Evolutionary conservation across 2,113 vertebrate genomes (phyloP), one percentile per base, ranked within the genome.

Genomic region (Microtus montanus): DNA sequence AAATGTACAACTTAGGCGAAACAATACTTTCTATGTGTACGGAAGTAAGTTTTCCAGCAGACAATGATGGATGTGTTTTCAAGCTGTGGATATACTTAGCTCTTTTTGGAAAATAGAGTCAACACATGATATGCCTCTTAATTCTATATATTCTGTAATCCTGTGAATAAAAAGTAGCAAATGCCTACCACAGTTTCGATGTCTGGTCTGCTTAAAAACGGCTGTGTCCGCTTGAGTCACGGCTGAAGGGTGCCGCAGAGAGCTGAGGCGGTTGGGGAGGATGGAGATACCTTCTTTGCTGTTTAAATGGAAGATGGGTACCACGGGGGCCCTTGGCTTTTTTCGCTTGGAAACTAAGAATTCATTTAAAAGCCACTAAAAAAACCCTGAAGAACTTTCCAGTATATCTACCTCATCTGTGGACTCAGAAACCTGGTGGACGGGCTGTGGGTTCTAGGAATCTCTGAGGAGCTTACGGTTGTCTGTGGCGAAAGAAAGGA

Each of bases 131-230:
- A 4, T 97, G 97, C 93, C 92, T 92, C 93, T 97, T 84, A 95
- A 68, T n/a, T 94, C 85, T 83, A 90, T 98, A 97, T 93, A 97
- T 92, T 95, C 95, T 95, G 92, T 93, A 97, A 96, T 5, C 20
- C 38, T 93, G 83, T 87, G 41, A 99, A 98, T 98, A 98, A 98
- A 98, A 96, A 54, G 85, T 84, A 98, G 91, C 82, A 96, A 88
- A 85, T 79, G 92, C 95, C 91, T 87, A 52, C 85, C 2, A 19
- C 54, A 35, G 95, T 63, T 83, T 73, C 90, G 82, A 20, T 96
- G 71, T 96, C 92, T 95, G 74, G 58, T 94, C 82, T 97, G 86
- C 71, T 93, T 94, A 79, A 61, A 54, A 89, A 30, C 5, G 15
- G 58, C 7, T 38, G 12, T 15, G 6, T 3, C 74, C 71, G 3